Conservation (phyloP, 1,140 invertebrate species). For the Antheraea mylitta region DNA sequence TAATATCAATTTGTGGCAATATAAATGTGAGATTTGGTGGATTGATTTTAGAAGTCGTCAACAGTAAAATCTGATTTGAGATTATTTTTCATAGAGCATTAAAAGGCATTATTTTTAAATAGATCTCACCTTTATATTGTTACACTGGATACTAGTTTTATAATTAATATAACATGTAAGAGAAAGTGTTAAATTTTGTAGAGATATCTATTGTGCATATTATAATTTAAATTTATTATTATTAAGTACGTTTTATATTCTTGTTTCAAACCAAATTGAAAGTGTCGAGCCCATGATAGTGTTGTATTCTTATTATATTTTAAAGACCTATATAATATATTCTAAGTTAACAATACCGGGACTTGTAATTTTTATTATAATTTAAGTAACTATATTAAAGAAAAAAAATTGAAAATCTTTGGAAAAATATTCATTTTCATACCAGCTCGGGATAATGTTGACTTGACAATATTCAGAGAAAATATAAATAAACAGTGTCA, state of each 20-base stretch:
- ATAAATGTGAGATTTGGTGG: slow-evolving; percentile 67
- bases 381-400: slow-evolving; percentile 24
- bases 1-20: slow-evolving; percentile 38
- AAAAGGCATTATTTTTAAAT: slow-evolving; percentile 32
- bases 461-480: too few species aligned
- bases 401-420: slow-evolving; percentile 8
- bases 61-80: slow-evolving; percentile 31
- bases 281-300: slow-evolving; percentile 37
- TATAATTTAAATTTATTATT: slow-evolving; percentile 48
- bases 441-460: too few species aligned
- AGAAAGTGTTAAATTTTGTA: slow-evolving; percentile 25
- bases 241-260: slow-evolving; percentile 26
- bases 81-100: not conserved
- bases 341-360: slow-evolving; percentile 26
- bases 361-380: slow-evolving; percentile 20
- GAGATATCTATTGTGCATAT: slow-evolving; percentile 29
- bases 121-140: slow-evolving; percentile 72
- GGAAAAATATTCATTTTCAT: too few species aligned
- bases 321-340: not conserved
- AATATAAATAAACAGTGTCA: too few species aligned
- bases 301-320: slow-evolving; percentile 15
- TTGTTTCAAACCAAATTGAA: slow-evolving; percentile 46
- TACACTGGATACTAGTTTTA: slow-evolving; percentile 35
- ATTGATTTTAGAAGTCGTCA: slow-evolving; percentile 26
- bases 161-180: slow-evolving; percentile 33